Base-by-base conservation (phyloP, 2,888 invertebrate species). In the Drosophila dives region DNA sequence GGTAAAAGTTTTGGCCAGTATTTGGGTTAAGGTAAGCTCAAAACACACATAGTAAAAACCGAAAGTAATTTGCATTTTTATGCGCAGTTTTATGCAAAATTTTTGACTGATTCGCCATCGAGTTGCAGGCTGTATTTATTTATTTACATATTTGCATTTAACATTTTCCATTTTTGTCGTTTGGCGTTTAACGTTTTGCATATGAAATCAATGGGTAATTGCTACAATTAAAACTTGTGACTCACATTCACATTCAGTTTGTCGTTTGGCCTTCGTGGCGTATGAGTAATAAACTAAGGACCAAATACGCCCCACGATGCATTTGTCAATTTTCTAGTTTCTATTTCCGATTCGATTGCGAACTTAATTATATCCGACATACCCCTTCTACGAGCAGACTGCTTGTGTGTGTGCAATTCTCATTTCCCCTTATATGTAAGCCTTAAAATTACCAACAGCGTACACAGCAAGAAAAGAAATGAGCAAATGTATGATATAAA, bases 291-390 rank as follows among this genome's bases (percentile, higher is more conserved):
- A 33, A 59, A 45, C 49, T 40, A 45, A n/a, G 60, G 45, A 12
- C 49, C 26, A 48, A 75, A 51, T 33, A 48, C 42, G 26, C 29
- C 23, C 11, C 15, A 65, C 40, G 55, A 61, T 29, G 56, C 49
- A 63, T 67, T 70, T 75, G 73, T 66, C 81, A 74, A 72, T 74
- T 72, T 73, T 67, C 63, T 72, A 77, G 82, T 69, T 80, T 77
- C 83, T 36, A 85, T 89, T 85, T 85, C 89, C 85, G 85, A 82
- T 85, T 82, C 65, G 73, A 85, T 89, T 82, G 80, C 60, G 63
- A 75, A 61, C 75, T 70, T 89, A 84, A 81, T 83, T 78, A 79
- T 84, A 84, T 84, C 80, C 83, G 89, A 23, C 36, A 29, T 20
- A 50, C 58, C 54, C 58, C 38, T 20, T 23, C 38, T n/a, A 26